Conservation (phyloP, 2,113 vertebrate genomes). For the Hydrochoerus hydrochaeris region DNA sequence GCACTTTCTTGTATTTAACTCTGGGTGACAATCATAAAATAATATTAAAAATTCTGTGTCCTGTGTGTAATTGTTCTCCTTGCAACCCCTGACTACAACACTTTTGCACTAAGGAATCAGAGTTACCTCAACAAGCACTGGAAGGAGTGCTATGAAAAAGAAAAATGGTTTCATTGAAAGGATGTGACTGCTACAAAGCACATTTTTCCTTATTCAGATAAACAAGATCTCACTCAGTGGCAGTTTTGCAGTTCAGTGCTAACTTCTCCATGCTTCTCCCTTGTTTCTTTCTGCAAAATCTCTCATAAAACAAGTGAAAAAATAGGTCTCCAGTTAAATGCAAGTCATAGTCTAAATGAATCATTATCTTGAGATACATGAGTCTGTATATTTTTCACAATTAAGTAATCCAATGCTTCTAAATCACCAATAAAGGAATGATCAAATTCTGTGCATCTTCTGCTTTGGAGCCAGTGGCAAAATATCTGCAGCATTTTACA, state of each 20-base stretch:
- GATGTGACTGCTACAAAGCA: neutral
- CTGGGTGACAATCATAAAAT: too few relatives aligned
- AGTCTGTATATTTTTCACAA: conserved; percentile 31
- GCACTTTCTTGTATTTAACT: too few relatives aligned
- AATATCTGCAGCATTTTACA: neutral
- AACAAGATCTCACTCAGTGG: neutral
- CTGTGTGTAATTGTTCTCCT: too few relatives aligned
- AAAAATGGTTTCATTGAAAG: neutral
- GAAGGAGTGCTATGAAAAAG: neutral
- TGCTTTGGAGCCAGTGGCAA: neutral
- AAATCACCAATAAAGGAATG: neutral
- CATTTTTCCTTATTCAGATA: neutral
- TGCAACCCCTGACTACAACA: too few relatives aligned
- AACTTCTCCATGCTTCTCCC: neutral
- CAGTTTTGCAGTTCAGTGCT: neutral
- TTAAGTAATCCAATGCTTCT: conserved; percentile 16
- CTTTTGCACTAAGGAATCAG: neutral
- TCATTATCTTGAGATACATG: neutral
- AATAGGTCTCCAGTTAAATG: neutral
- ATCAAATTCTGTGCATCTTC: neutral
- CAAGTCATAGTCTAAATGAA: neutral
- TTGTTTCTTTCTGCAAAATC: neutral
- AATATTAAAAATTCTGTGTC: too few relatives aligned
- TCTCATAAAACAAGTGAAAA: conserved; percentile 1
- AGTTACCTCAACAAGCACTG: neutral